Conservation (phyloP, 1,140 invertebrate genomes). For the Camponotus pennsylvanicus region DNA sequence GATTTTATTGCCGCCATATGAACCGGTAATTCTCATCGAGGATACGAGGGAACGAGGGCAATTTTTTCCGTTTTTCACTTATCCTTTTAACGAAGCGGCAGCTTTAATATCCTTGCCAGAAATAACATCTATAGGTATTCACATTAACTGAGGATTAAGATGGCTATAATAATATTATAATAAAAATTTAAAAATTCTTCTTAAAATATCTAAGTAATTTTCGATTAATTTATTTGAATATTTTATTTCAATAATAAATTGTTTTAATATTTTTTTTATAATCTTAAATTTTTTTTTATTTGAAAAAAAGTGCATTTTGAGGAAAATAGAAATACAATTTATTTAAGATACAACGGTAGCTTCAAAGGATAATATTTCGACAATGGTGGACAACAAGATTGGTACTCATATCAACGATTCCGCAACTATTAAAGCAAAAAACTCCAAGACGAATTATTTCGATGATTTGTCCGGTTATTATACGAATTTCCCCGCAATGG, state of each 20-base stretch:
- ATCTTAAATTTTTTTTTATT: too few relatives aligned
- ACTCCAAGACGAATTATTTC: not conserved
- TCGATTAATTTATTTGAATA: not conserved
- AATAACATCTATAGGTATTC: constrained; percentile 7
- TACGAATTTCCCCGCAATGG: not conserved
- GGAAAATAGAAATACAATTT: too few relatives aligned
- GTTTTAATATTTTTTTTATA: not conserved
- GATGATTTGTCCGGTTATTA: constrained; percentile 18
- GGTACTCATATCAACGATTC: not conserved
- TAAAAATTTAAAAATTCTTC: too few relatives aligned
- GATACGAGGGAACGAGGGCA: not conserved
- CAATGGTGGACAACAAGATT: not conserved
- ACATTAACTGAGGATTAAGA: not conserved
- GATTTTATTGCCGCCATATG: constrained; percentile 49
- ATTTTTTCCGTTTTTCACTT: constrained; percentile 16
- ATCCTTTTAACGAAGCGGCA: not conserved
- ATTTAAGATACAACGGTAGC: constrained; percentile 11
- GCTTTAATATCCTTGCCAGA: not conserved
- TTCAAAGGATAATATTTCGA: not conserved
- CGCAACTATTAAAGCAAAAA: not conserved
- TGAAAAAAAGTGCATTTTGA: too few relatives aligned
- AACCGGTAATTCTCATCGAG: constrained; percentile 40
- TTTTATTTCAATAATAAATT: not conserved
- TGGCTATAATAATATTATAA: not conserved
- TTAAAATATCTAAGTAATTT: not conserved